A percentile compares a stretch with the other conserved stretches of the same genome.
Conservation (phyloP, 2,888 invertebrate genomes). For the Lasioglossum pauxillum region DNA sequence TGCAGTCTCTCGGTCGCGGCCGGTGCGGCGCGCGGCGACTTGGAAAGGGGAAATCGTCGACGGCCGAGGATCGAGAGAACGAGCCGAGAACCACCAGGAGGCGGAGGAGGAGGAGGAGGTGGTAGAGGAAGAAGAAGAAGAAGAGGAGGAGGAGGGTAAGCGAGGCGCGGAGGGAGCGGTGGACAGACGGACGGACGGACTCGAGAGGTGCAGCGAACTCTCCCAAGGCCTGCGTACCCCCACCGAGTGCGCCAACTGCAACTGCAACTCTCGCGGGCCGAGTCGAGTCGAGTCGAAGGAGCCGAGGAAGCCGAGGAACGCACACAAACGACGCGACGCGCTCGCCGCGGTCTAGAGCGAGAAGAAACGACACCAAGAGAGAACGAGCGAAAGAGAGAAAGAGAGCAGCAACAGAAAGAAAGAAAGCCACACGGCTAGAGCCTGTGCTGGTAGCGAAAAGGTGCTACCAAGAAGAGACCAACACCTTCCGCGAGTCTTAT, state of each 20-base stretch:
- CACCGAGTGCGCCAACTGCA: constrained; percentile 69
- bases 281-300: constrained; percentile 57
- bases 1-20: constrained; percentile 58
- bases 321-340: constrained; percentile 2
- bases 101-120: constrained; percentile 46
- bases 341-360: not conserved
- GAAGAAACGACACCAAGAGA: not conserved
- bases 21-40: constrained; percentile 62
- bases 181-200: constrained; percentile 74
- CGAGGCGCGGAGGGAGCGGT: constrained; percentile 35
- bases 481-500: constrained; percentile 61
- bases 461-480: constrained; percentile 52
- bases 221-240: constrained; percentile 82
- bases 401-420: constrained; percentile 15
- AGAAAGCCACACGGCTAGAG: constrained; percentile 13
- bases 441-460: constrained; percentile 29
- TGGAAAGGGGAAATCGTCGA: constrained; percentile 81
- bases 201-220: constrained; percentile 84
- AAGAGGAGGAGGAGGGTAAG: constrained; percentile 43
- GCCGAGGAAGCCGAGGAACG: constrained; percentile 39
- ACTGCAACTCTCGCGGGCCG: constrained; percentile 71
- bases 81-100: constrained; percentile 40
- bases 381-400: not conserved
- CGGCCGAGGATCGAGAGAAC: constrained; percentile 75
- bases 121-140: constrained; percentile 65